These are phyloP conservation scores for Drosophila malerkotliana DNA, from an alignment of 1,140 invertebrate species.

Conservation along the genomic window DNA sequence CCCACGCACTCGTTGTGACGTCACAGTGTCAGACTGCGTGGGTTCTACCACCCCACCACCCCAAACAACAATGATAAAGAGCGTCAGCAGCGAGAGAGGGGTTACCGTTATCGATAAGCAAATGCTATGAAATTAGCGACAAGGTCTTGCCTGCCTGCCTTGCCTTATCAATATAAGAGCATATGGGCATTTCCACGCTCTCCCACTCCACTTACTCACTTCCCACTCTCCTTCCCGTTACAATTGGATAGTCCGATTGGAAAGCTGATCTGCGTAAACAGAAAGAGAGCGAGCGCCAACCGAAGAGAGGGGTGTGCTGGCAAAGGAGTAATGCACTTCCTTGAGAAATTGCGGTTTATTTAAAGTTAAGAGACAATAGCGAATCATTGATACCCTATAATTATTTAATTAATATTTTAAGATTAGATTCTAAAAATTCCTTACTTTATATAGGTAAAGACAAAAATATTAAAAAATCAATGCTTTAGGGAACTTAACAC, in stretches of 20 bases:
- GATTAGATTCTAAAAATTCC: not conserved
- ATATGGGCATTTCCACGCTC: constrained; percentile 16
- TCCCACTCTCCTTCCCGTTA: not conserved
- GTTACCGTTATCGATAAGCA: constrained; percentile 21
- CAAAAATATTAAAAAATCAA: not conserved
- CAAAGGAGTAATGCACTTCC: constrained; percentile 21
- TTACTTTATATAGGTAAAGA: too few relatives aligned
- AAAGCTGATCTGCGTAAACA: constrained; percentile 9
- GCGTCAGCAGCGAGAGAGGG: not conserved
- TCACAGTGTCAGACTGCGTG: constrained; percentile 27
- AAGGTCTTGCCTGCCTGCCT: constrained; percentile 4
- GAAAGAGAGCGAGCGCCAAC: not conserved
- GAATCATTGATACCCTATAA: constrained; percentile 1
- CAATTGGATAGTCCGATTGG: constrained; percentile 8
- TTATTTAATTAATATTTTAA: not conserved
- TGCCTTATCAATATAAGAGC: constrained; percentile 16
- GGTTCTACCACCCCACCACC: not conserved
- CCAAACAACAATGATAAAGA: not conserved
- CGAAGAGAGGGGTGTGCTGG: not conserved
- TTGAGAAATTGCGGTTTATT: constrained; percentile 15
- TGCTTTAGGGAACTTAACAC: not conserved
- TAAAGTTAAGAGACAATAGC: not conserved
- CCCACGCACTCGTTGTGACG: constrained; percentile 27
- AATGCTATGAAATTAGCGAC: constrained; percentile 20
- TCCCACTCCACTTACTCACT: not conserved